Evolutionary conservation across 2,113 vertebrate genomes (phyloP), one percentile per base, ranked within the genome.

Genomic region (Symphodus melops): DNA sequence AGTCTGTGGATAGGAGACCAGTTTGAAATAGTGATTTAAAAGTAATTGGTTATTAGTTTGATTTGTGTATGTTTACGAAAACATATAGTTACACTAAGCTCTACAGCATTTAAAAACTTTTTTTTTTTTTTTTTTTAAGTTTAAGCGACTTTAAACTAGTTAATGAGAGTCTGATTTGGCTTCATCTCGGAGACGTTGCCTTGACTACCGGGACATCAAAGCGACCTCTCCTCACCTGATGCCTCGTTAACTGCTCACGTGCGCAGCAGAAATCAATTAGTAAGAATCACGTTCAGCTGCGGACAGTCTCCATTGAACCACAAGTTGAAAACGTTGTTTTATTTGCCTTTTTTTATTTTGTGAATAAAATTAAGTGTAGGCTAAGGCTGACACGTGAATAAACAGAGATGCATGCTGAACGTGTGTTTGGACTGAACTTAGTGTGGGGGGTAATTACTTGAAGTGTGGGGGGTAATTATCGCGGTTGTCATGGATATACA

Each of bases 221-320:
- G 42, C 9, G 37, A 46, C 4, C 44, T 48, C 46, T 7, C 14
- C 21, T 6, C 59, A 28, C 21, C 37, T 37, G 64, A 19, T 0
- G 28, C 4, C 7, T 10, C 10, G 8, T 39, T 54, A 10, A 33
- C 21, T 17, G 10, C 36, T 56, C 89, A 82, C 77, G 75, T 77
- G 85, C 58, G 64, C 9, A 0, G 37, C 60, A 36, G 19, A 17
- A 3, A 42, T 0, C 53, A 77, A 84, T 91, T n/a, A 84, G 36
- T 4, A 9, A 0, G 4, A 57, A 86, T 61, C 8, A 14, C 3
- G 0, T 44, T 41, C 89, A 88, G 74, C 39, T 80, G 86, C 17
- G 46, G 72, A 20, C 54, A n/a, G 3, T 33, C n/a, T 8, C 4
- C 42, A 44, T 42, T 1, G 0, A 14, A 23, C 1, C 1, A 2